Base-by-base conservation (phyloP, 1,140 invertebrate species). In the Odontomachus brunneus region DNA sequence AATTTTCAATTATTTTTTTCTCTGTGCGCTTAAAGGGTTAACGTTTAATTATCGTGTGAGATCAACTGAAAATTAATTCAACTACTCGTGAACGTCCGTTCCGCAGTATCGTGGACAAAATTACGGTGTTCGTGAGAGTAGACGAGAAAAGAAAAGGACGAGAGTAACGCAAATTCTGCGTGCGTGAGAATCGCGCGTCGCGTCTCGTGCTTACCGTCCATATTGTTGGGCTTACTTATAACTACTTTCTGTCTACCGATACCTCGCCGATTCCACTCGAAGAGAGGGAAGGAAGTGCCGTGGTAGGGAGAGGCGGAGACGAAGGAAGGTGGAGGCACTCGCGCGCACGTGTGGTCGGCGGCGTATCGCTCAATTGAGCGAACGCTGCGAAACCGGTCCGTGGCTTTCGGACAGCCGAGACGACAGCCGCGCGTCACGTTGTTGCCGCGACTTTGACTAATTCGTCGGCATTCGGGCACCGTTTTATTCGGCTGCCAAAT, bases 301-400 rank as follows among this genome's bases (percentile, higher is more conserved):
- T 49, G 49, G 75, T 55, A 53, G 82, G 76, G 76, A 82, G 76
- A 82, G 86, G 75, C 81, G 82, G 83, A 86, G 67, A 59, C 51
- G 65, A 33, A 53, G 55, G 76, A 81, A 73, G 83, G 53, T 82
- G 88, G 82, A 84, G 83, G 71, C 63, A 44, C 48, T 76, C 53
- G 80, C 73, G 85, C 84, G 83, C 89, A 90, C 86, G 91, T 92
- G 90, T 92, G 91, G 91, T 90, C 92, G 87, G 73, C 89, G 84
- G 73, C 80, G 87, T 91, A 93, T 92, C 91, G 92, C 90, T 92
- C 91, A 93, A 93, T 93, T 92, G 92, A 92, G 87, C 87, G 87
- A 90, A 88, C 89, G 87, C 72, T 88, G 87, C 83, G 71, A 91
- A 92, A 91, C 91, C 90, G 91, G 91, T 91, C 91, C 86, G 67